These are phyloP conservation scores for Schizotus pectinicornis DNA, from an alignment of 2,888 invertebrate genomes.

Conservation along the genomic window DNA sequence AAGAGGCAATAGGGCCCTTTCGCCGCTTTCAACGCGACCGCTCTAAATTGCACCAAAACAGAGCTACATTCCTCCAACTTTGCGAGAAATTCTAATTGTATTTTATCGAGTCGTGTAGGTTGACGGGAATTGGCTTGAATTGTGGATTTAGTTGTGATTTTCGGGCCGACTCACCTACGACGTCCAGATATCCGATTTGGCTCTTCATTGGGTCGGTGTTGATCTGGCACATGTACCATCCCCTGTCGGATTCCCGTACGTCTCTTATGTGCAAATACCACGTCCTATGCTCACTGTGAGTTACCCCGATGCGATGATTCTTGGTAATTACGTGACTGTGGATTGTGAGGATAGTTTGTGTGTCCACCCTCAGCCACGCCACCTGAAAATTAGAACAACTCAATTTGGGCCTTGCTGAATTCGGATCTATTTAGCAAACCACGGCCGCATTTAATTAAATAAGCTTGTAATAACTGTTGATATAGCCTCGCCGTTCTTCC, in stretches of 20 bases:
- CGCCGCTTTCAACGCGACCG: background rate
- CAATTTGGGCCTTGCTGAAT: slow-evolving; percentile 14
- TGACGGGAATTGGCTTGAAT: background rate
- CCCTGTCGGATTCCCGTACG: slow-evolving; percentile 79
- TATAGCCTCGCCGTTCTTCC: slow-evolving; percentile 16
- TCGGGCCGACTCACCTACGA: slow-evolving; percentile 65
- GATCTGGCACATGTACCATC: slow-evolving; percentile 83
- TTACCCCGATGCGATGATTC: slow-evolving; percentile 84
- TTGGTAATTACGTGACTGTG: slow-evolving; percentile 89
- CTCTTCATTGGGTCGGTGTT: slow-evolving; percentile 79
- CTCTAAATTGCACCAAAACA: background rate
- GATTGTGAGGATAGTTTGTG: slow-evolving; percentile 88
- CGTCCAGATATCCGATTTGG: slow-evolving; percentile 69
- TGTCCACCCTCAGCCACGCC: slow-evolving; percentile 89
- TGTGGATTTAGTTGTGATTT: background rate
- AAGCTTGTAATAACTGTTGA: slow-evolving; percentile 25
- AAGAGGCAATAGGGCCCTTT: background rate
- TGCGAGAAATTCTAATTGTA: background rate
- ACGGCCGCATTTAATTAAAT: slow-evolving; percentile 24
- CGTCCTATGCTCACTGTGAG: slow-evolving; percentile 78
- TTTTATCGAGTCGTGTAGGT: too few species aligned
- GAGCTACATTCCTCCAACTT: background rate
- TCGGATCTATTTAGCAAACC: slow-evolving; percentile 18
- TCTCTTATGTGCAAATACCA: slow-evolving; percentile 84
- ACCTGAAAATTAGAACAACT: slow-evolving; percentile 65